Conservation (phyloP, 2,888 invertebrate species). For the Mylabris sibirica region DNA sequence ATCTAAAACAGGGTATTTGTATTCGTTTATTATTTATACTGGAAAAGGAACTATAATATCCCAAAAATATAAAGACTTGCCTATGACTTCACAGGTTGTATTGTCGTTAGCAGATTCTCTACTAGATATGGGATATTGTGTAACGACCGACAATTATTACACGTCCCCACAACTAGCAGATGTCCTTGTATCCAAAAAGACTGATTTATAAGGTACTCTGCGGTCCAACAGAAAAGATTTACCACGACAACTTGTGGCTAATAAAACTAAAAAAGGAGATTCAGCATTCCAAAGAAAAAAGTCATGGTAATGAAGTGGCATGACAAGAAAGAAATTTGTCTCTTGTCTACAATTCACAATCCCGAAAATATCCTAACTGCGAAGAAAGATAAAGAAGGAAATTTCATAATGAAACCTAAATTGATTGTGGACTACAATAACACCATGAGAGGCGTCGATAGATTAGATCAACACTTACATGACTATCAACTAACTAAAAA, state of each 20-base stretch:
- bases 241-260: slow-evolving; percentile 16
- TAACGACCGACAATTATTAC: slow-evolving; percentile 40
- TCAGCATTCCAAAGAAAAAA: slow-evolving; percentile 38
- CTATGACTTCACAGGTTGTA: slow-evolving; percentile 40
- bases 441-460: slow-evolving; percentile 47
- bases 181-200: slow-evolving; percentile 29
- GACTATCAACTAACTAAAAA: slow-evolving; percentile 36
- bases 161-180: slow-evolving; percentile 34
- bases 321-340: slow-evolving; percentile 24
- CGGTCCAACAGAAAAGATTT: slow-evolving; percentile 30
- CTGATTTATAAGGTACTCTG: slow-evolving; percentile 37
- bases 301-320: slow-evolving; percentile 41
- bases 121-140: slow-evolving; percentile 41
- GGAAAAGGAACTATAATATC: slow-evolving; percentile 41
- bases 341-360: slow-evolving; percentile 34
- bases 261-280: slow-evolving; percentile 25
- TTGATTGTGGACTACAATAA: slow-evolving; percentile 43
- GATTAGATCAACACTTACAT: slow-evolving; percentile 42
- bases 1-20: slow-evolving; percentile 46
- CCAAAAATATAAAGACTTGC: slow-evolving; percentile 32
- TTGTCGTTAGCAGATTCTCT: slow-evolving; percentile 37
- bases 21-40: slow-evolving; percentile 44
- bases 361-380: slow-evolving; percentile 13
- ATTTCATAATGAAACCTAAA: slow-evolving; percentile 24
- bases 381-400: too few species aligned